These are phyloP conservation scores for Jaculus jaculus DNA, from an alignment of 2,113 vertebrate species.

Conservation along the genomic window DNA sequence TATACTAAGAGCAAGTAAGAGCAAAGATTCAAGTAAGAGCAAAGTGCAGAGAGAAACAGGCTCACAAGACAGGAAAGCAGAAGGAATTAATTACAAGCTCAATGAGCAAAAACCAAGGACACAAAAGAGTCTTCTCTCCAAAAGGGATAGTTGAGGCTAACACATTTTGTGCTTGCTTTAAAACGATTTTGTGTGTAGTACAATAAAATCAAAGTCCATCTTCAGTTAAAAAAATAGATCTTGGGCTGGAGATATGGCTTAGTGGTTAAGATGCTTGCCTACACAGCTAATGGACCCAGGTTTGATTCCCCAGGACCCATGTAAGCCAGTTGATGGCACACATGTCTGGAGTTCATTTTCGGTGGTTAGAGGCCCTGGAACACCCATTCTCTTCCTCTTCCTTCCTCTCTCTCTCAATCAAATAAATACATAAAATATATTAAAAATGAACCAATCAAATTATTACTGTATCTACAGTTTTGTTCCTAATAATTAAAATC, in stretches of 20 bases:
- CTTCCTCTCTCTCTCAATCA: neutral
- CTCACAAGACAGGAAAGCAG: neutral
- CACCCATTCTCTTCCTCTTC: no score
- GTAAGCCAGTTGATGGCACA: no score
- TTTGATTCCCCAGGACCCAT: no score
- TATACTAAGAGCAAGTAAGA: neutral
- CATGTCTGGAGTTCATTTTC: no score
- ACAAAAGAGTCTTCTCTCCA: neutral
- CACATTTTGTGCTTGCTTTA: neutral
- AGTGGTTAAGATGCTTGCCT: no score
- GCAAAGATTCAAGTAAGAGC: neutral
- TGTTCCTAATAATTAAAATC: neutral
- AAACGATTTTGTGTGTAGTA: conserved; percentile 40
- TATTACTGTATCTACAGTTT: neutral
- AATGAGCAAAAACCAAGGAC: neutral
- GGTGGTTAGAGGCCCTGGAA: no score
- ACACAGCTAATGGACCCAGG: no score
- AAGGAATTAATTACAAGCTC: neutral
- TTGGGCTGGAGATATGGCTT: no score
- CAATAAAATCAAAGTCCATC: conserved; percentile 36
- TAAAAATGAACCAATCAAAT: no score
- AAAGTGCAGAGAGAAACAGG: neutral
- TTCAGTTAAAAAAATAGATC: conserved; percentile 12
- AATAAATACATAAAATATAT: no score
- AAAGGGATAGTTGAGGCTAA: neutral